A percentile compares a stretch with the other conserved stretches of the same genome.
Evolutionary conservation across 1,140 invertebrate species (phyloP).

Genomic region (Oscheius sp.): DNA sequence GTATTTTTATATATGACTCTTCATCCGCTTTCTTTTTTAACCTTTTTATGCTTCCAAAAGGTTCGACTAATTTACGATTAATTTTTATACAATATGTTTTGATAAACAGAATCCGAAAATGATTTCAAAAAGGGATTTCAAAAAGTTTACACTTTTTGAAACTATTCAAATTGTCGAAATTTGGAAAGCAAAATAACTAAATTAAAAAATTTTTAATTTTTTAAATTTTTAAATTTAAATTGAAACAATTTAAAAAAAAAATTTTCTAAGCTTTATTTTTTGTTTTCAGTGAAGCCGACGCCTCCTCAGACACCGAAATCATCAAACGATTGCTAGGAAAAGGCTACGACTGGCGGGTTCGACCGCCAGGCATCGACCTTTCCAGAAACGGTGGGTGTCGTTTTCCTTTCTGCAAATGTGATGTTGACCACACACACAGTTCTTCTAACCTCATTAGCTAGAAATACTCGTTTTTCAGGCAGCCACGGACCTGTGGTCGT

Average conservation of each 20-base stretch:
- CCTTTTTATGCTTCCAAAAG: too few species aligned
- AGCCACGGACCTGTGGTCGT: constrained; percentile 66
- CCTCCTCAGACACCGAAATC: constrained; percentile 55
- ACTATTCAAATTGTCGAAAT: neutral
- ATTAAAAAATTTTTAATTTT: too few species aligned
- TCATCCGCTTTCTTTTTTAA: too few species aligned
- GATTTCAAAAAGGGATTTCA: neutral
- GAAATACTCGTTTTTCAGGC: neutral
- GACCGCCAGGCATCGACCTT: constrained; percentile 57
- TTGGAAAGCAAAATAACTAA: neutral
- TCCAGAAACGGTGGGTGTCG: neutral
- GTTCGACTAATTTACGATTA: too few species aligned
- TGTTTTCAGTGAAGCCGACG: constrained; percentile 14
- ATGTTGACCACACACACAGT: too few species aligned
- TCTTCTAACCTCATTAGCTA: too few species aligned
- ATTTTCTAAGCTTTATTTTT: neutral
- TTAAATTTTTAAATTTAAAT: too few species aligned
- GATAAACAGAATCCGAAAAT: neutral
- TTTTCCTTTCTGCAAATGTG: too few species aligned
- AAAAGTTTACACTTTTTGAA: neutral
- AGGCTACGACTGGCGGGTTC: constrained; percentile 58
- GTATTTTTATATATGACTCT: too few species aligned
- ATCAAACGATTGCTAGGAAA: constrained; percentile 53
- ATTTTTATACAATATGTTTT: neutral
- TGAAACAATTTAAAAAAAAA: neutral